Base-by-base conservation (phyloP, 1,140 invertebrate species). In the Coptotermes formosanus region DNA sequence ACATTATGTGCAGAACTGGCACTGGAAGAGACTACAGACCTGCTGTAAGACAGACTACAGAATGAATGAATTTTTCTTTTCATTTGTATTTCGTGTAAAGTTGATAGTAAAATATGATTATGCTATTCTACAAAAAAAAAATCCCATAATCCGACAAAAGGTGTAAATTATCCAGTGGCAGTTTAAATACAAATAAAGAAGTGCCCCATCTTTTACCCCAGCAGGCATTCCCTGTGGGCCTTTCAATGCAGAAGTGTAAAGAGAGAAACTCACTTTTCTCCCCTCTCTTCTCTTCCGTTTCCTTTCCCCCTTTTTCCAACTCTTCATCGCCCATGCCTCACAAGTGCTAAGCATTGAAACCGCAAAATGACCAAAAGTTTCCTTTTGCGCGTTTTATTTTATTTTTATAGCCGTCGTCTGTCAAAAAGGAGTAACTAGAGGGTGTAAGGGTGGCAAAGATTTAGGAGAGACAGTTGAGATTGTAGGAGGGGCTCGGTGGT, bases 281-380 rank as follows among this genome's bases (percentile, higher is more conserved):
- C 25, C 25, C 19, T 23, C 59, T n/a, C 16, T 21, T 64, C 25
- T 16, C 59, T 64, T 64, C 21, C 21, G 1, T 19, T 64, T 25
- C 4, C 1, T 23, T n/a, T 30, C 64, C 9, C 64, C 64, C 64
- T 30, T 75, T 14, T 75, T 25, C 64, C n/a, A 59, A 23, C 25
- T 30, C 25, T 30, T 75, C 25, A 30, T 6, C 7, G 30, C 25
- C 8, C 25, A 75, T 14, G 3, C 52, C 52, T 4, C 52, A 16
- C 14, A 19, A 19, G 14, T 4, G 14, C 52, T 19, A 30, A 30
- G 64, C 64, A 75, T 75, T n/a, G 64, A n/a, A 75, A 75, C 64
- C 64, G 64, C 64, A 75, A 75, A 75, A 75, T 75, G 64, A 14
- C 64, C 64, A 75, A 75, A 75, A 75, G 64, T 75, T 75, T 75